Conservation (phyloP, 1,140 invertebrate genomes). For the Idris sp. region DNA sequence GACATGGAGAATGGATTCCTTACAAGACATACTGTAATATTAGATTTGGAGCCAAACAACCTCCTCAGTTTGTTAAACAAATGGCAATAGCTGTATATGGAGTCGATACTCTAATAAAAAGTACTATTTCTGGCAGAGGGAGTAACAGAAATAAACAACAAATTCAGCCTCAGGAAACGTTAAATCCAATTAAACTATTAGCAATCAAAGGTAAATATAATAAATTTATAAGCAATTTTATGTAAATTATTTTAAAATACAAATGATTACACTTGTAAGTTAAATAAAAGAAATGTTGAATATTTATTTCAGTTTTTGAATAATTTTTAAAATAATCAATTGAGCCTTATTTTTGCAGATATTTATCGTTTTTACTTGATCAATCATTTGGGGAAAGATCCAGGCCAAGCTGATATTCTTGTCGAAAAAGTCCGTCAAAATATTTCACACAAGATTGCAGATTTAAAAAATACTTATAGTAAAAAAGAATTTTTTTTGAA, state of each 20-base stretch:
- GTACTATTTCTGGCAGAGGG: slow-evolving; percentile 44
- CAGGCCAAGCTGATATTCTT: not conserved
- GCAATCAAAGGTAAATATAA: slow-evolving; percentile 51
- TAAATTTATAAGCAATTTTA: no score
- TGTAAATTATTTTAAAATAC: no score
- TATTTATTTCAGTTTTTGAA: no score
- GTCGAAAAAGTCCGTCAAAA: not conserved
- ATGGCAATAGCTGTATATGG: slow-evolving; percentile 46
- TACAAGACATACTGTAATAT: slow-evolving; percentile 51
- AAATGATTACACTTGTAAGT: no score
- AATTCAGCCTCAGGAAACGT: slow-evolving; percentile 28
- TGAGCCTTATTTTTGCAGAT: not conserved
- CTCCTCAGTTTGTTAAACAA: slow-evolving; percentile 48
- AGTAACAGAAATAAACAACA: slow-evolving; percentile 46
- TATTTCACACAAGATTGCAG: not conserved
- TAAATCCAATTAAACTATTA: slow-evolving; percentile 45
- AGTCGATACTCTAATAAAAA: slow-evolving; percentile 34
- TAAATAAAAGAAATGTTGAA: no score
- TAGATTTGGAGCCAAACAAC: slow-evolving; percentile 42
- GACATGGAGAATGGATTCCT: slow-evolving; percentile 49
- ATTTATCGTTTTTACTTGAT: not conserved
- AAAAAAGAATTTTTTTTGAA: not conserved
- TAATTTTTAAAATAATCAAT: no score
- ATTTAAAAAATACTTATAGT: not conserved
- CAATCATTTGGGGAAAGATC: not conserved